These are phyloP conservation scores for Xylota segnis DNA, from an alignment of 2,888 invertebrate genomes.

Conservation along the genomic window DNA sequence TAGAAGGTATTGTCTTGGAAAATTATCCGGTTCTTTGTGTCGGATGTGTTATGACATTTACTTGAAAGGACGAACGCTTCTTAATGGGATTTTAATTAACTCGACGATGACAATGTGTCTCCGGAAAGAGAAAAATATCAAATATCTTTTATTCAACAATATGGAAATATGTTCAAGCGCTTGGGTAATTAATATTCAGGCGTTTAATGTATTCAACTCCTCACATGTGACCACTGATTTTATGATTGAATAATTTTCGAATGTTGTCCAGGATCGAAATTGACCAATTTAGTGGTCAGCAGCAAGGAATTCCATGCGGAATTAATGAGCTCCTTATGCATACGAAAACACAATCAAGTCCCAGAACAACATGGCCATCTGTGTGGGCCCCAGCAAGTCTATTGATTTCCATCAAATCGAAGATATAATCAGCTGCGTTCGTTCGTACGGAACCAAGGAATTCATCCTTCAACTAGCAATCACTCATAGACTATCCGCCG, in stretches of 20 bases:
- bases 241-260: slow-evolving; percentile 47
- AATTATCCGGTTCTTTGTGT: slow-evolving; percentile 40
- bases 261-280: slow-evolving; percentile 11
- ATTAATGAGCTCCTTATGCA: slow-evolving; percentile 2
- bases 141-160: slow-evolving; percentile 35
- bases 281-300: slow-evolving; percentile 13
- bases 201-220: slow-evolving; percentile 4
- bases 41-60: slow-evolving; percentile 8
- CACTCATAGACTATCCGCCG: neutral
- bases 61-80: slow-evolving; percentile 3
- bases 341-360: neutral
- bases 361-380: neutral
- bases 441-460: neutral
- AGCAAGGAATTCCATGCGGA: neutral
- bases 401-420: neutral
- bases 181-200: slow-evolving; percentile 42
- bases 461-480: neutral
- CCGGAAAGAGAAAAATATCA: neutral
- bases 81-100: slow-evolving; percentile 70
- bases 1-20: neutral
- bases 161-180: slow-evolving; percentile 22
- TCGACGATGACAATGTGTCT: slow-evolving; percentile 38
- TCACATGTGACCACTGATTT: slow-evolving; percentile 49
- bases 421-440: neutral
- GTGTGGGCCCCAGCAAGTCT: neutral